Base-by-base conservation (phyloP, 2,113 vertebrate genomes). In the Anthoscopus minutus region DNA sequence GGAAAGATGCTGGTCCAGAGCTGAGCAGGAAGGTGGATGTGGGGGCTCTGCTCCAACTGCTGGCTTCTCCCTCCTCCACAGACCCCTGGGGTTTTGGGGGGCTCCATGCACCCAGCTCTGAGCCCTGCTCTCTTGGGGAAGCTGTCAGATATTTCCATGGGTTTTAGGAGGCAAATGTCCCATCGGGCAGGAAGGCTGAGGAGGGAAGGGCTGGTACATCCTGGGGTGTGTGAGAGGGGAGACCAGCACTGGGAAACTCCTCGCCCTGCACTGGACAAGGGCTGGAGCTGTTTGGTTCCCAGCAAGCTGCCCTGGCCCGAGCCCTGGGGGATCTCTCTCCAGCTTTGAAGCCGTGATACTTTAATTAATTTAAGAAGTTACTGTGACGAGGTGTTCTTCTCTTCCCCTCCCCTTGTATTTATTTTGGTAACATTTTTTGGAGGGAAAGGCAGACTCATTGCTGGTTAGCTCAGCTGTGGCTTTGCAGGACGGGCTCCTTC, bases 181-280 rank as follows among this genome's bases (percentile, higher is more conserved):
- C 64, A 6, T 1, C 0, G 1, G 22, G 21, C 0, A 4, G 23
- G 65, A 60, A 60, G 15, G n/a, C 51, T 31, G 67, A 1, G 3
- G 19, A 25, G 17, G 35, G 58, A 48, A 60, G 35, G 40, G 13
- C 23, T 66, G 85, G 16, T 13, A 20, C 57, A 16, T 54, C 58
- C 62, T 6, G 3, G 44, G 1, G 12, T 5, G 4, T 25, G 6
- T 3, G 1, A 20, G 40, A 62, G 10, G 7, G 8, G 33, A 58
- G 13, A 27, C 8, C 65, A 23, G 33, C 1, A 0, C 50, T 1
- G 58, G 47, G 51, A 57, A 48, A 10, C 38, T 65, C 58, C 67
- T 64, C 2, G 0, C 50, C 65, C 2, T 4, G 42, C 9, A 1
- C 0, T 15, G 33, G 66, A 70, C n/a, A n/a, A 81, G 17, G 35